phyloP scores from a whole-genome alignment of 1,140 invertebrate species.

The Patella vulgata region DNA sequence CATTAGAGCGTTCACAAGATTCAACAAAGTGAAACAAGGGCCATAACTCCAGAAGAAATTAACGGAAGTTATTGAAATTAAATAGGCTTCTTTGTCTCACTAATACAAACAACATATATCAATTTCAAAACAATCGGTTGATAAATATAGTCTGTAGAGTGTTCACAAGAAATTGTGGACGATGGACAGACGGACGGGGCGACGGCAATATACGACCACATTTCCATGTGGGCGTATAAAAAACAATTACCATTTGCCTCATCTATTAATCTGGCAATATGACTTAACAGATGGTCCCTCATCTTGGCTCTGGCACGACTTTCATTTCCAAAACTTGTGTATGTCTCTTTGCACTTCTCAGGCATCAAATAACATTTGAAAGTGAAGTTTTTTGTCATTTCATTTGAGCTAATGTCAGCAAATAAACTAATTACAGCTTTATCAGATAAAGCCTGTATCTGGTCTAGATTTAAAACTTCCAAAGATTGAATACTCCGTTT shows the following conservation, averaged over 20 bases:
- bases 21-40: too few relatives aligned
- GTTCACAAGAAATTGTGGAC: too few relatives aligned
- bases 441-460: conserved; percentile 69
- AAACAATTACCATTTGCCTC: conserved; percentile 46
- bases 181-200: too few relatives aligned
- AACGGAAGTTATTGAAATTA: too few relatives aligned
- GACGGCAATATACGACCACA: too few relatives aligned
- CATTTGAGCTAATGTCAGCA: conserved; percentile 70
- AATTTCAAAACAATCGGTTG: too few relatives aligned
- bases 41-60: too few relatives aligned
- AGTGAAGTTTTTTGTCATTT: conserved; percentile 71
- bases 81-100: too few relatives aligned
- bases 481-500: conserved; percentile 41
- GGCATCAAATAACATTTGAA: conserved; percentile 70
- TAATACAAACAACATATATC: too few relatives aligned
- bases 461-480: conserved; percentile 64
- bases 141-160: too few relatives aligned
- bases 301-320: conserved; percentile 70
- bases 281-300: conserved; percentile 68
- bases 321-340: conserved; percentile 73
- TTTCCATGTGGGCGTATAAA: too few relatives aligned
- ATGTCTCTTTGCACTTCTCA: conserved; percentile 68
- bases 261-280: conserved; percentile 39
- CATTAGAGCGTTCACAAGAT: too few relatives aligned
- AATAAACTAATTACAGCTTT: conserved; percentile 72